Evolutionary conservation across 2,888 invertebrate species (phyloP).

Genomic region (Eristalinus aeneus): DNA sequence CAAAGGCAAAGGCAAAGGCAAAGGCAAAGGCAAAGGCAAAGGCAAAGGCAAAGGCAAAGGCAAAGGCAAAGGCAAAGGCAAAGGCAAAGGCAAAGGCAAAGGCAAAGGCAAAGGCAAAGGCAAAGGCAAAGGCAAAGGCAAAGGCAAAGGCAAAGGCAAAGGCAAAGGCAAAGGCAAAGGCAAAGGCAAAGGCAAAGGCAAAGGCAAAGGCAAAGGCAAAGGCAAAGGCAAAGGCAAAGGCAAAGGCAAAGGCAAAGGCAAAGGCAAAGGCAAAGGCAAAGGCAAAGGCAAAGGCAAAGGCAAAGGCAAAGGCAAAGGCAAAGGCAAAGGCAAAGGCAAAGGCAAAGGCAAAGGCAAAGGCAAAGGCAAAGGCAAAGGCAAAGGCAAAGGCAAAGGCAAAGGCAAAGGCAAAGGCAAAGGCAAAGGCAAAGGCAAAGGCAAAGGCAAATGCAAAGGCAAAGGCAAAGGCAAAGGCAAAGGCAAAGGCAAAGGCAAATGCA

Average conservation of each 20-base stretch:
- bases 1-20: slow-evolving; percentile 9
- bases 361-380: neutral
- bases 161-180: slow-evolving; percentile 11
- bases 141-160: slow-evolving; percentile 11
- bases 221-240: slow-evolving; percentile 11
- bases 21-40: slow-evolving; percentile 11
- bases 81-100: slow-evolving; percentile 11
- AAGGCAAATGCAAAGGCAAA: neutral
- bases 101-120: slow-evolving; percentile 11
- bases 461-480: neutral
- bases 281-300: slow-evolving; percentile 11
- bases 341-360: neutral
- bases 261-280: slow-evolving; percentile 11
- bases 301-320: slow-evolving; percentile 6
- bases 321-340: neutral
- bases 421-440: neutral
- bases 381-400: neutral
- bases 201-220: slow-evolving; percentile 6
- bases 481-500: neutral
- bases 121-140: slow-evolving; percentile 9
- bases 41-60: slow-evolving; percentile 11
- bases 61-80: slow-evolving; percentile 9
- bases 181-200: slow-evolving; percentile 4
- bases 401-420: neutral
- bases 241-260: slow-evolving; percentile 9